These are phyloP conservation scores for Drosophila kohkoa DNA, from an alignment of 1,140 invertebrate genomes.

Conservation along the genomic window DNA sequence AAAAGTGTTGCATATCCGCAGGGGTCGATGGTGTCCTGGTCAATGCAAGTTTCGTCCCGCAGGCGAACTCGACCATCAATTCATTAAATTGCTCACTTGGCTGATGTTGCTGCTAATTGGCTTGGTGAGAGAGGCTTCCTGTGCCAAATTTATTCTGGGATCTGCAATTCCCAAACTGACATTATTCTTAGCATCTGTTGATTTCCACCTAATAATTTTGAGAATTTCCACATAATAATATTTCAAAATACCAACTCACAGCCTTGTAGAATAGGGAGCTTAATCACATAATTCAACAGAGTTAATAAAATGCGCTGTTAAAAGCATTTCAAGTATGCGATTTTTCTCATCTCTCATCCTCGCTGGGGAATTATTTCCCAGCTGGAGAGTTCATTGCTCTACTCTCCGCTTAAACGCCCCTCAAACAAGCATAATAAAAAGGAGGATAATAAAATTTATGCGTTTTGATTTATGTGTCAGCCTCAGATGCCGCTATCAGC, in stretches of 20 bases:
- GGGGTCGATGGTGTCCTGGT: conserved; percentile 5
- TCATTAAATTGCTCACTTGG: conserved; percentile 18
- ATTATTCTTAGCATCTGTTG: not conserved
- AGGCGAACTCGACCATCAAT: conserved; percentile 20
- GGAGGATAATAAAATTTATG: conserved; percentile 61
- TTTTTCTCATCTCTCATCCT: conserved; percentile 18
- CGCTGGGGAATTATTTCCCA: conserved; percentile 27
- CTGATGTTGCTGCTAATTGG: conserved; percentile 23
- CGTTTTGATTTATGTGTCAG: conserved; percentile 61
- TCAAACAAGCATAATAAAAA: conserved; percentile 8
- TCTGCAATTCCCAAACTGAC: conserved; percentile 1
- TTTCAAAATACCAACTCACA: conserved; percentile 10
- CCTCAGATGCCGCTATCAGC: conserved; percentile 37
- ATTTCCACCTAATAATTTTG: not conserved
- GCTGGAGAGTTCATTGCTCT: conserved; percentile 12
- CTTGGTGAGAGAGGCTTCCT: conserved; percentile 6
- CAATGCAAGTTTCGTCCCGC: conserved; percentile 16
- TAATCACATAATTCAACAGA: conserved; percentile 53
- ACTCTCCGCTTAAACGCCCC: not conserved
- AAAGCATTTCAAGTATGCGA: conserved; percentile 53
- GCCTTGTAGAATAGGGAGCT: not conserved
- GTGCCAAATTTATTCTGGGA: not conserved
- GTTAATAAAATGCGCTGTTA: conserved; percentile 67
- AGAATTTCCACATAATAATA: conserved; percentile 12
- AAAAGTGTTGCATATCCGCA: conserved; percentile 24